Evolutionary conservation across 2,888 invertebrate genomes (phyloP), one percentile per base, ranked within the genome.

Genomic region (Artemia sinica): DNA sequence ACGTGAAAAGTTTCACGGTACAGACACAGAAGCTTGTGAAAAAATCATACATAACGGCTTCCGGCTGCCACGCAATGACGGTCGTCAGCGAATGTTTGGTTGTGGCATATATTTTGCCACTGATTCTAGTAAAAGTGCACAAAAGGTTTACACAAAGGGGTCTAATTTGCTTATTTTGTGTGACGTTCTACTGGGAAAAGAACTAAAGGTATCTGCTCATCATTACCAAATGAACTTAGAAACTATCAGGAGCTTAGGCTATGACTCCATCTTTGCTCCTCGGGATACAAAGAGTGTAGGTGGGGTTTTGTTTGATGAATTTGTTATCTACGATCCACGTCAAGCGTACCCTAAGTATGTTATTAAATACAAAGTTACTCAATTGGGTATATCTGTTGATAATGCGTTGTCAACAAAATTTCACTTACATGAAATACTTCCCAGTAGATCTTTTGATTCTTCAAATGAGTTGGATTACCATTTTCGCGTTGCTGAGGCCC

Each of bases 111-210:
- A 69, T 28, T 69, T 69, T 18, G 66, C 69, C 1, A 69, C 69
- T 13, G 69, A 69, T 66, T 66, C 66, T 66, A 69, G 69, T 66
- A 69, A 69, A 12, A 69, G 69, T 49, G 69, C 69, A 8, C 69
- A 69, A 18, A 66, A 69, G 13, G 65, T 69, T 4, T 69, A 69
- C 66, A 69, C 69, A 28, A 69, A 69, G 49, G 66, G 66, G 11
- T 69, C 69, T 9, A 69, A 69, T 50, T 49, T 69, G 66, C 69
- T 69, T 13, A 65, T 69, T 18, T 49, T 69, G 6, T 69, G 69
- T 18, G 69, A 69, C 48, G 69, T 69, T 13, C 66, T 69, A 49
- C 66, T 69, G 12, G 69, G 69, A 13, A 48, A 50, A 9, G 2
- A 49, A 13, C 41, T 49, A 9, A 66, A 49, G 10, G 69, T 67